Evolutionary conservation across 2,113 vertebrate species (phyloP).

Genomic region (Hippopotamus amphibius): DNA sequence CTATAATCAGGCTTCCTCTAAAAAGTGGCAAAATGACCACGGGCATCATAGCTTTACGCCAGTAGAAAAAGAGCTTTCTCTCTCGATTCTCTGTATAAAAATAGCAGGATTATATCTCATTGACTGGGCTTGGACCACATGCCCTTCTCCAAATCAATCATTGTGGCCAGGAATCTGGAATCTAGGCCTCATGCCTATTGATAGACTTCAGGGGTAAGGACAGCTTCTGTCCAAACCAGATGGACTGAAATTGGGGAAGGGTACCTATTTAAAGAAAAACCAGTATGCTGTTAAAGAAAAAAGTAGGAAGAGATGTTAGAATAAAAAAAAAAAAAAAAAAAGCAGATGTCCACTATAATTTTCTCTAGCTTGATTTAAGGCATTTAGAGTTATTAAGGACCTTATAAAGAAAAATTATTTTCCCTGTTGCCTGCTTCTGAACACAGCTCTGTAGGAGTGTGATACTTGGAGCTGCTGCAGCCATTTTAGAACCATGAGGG

Average conservation of each 20-base stretch:
- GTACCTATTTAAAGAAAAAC: neutral
- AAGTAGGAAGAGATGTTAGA: neutral
- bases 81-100: neutral
- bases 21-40: neutral
- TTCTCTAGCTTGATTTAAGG: neutral
- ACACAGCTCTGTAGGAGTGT: neutral
- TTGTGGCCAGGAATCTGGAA: neutral
- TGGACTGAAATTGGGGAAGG: neutral
- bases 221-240: neutral
- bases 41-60: neutral
- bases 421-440: neutral
- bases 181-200: neutral
- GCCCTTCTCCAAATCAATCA: neutral
- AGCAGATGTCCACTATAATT: neutral
- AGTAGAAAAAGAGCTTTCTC: neutral
- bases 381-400: neutral
- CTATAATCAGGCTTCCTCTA: neutral
- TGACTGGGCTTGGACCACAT: too few relatives aligned
- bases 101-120: neutral
- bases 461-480: neutral
- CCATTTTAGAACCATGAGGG: neutral
- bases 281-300: neutral
- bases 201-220: neutral
- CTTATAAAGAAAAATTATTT: neutral
- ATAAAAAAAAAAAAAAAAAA: neutral